Conservation (phyloP, 2,113 vertebrate genomes). For the Takifugu bimaculatus region DNA sequence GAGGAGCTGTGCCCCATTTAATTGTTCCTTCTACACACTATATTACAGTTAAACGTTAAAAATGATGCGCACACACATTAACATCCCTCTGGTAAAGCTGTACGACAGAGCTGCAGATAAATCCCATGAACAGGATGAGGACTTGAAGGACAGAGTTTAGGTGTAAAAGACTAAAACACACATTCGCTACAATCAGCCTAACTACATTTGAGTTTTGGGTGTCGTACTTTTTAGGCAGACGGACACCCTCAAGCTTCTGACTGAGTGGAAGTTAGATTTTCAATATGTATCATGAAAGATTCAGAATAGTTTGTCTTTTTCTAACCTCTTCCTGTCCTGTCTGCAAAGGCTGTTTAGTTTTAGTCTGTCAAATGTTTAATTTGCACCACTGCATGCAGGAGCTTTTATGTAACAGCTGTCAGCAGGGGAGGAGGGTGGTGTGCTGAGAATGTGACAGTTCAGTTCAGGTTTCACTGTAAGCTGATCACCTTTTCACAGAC, state of each 20-base stretch:
- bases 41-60: not conserved
- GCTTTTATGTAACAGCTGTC: not conserved
- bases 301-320: not conserved
- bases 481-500: not conserved
- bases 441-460: not conserved
- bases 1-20: too few species aligned
- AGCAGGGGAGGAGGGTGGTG: not conserved
- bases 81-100: not conserved
- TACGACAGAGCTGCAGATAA: not conserved
- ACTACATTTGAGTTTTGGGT: conserved; percentile 1
- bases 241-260: not conserved
- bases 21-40: too few species aligned
- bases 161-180: conserved; percentile 2
- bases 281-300: not conserved
- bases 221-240: not conserved
- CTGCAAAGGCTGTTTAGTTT: not conserved
- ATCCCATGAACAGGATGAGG: not conserved
- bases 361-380: not conserved
- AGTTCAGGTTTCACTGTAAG: conserved; percentile 1
- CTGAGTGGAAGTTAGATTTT: not conserved
- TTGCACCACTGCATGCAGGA: not conserved
- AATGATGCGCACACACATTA: not conserved
- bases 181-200: not conserved
- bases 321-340: not conserved
- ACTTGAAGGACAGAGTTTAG: conserved; percentile 6